A percentile compares a stretch with the other conserved stretches of the same genome.
These are phyloP conservation scores for Phallusia fumigata DNA, from an alignment of 23 tunicate genomes.

Conservation along the genomic window DNA sequence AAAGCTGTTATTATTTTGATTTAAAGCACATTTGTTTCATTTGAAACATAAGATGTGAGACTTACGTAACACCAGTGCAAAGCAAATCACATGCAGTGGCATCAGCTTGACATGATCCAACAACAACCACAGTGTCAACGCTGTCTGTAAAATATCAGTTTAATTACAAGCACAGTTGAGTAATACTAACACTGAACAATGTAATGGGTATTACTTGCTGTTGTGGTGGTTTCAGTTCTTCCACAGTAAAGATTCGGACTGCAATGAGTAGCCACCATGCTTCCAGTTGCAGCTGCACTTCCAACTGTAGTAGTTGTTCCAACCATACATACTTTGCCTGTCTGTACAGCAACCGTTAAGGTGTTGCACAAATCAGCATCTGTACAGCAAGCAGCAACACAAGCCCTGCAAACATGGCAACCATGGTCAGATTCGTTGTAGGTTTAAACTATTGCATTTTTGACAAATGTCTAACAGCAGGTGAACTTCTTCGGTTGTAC, in stretches of 20 bases:
- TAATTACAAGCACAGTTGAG: neutral
- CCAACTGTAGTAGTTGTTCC: conserved; percentile 1
- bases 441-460: neutral
- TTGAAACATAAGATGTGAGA: too few species aligned
- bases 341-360: neutral
- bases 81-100: neutral
- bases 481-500: too few species aligned
- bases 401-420: neutral
- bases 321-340: neutral
- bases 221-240: neutral
- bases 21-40: too few species aligned
- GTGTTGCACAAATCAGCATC: neutral
- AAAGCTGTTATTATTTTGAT: too few species aligned
- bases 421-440: neutral
- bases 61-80: neutral
- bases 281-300: neutral
- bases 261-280: neutral
- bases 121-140: neutral
- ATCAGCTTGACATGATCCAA: neutral
- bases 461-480: too few species aligned
- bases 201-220: neutral
- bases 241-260: neutral
- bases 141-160: neutral
- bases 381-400: neutral
- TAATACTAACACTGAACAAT: neutral